A percentile compares a stretch with the other conserved stretches of the same genome.
These are phyloP conservation scores for Drosophila atripex DNA, from an alignment of 2,888 invertebrate species.

Conservation along the genomic window DNA sequence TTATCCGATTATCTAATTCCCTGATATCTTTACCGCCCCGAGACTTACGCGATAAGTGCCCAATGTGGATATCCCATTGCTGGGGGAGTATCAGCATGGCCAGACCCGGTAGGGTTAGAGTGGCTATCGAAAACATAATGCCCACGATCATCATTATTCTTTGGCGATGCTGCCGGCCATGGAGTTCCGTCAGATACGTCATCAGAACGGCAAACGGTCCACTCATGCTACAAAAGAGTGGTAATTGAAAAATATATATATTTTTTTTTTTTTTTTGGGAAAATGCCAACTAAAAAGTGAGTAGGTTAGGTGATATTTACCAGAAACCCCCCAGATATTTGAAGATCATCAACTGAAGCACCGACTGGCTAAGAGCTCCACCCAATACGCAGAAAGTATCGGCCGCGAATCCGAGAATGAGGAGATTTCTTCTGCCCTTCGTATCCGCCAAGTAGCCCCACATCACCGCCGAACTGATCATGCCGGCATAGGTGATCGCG, in stretches of 20 bases:
- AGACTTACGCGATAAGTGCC: conserved; percentile 77
- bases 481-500: conserved; percentile 89
- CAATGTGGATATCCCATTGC: conserved; percentile 84
- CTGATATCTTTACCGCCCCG: conserved; percentile 12
- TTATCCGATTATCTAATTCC: conserved; percentile 6
- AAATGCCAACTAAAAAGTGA: too few relatives aligned
- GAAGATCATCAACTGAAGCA: conserved; percentile 87
- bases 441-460: conserved; percentile 92
- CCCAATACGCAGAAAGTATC: conserved; percentile 87
- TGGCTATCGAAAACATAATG: conserved; percentile 88
- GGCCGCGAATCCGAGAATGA: conserved; percentile 87
- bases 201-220: conserved; percentile 90
- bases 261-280: too few relatives aligned
- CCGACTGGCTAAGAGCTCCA: conserved; percentile 87
- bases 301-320: conserved; percentile 85
- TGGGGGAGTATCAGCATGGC: conserved; percentile 90
- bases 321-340: conserved; percentile 90
- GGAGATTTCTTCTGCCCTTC: conserved; percentile 87
- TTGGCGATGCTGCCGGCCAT: conserved; percentile 87
- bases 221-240: conserved; percentile 85
- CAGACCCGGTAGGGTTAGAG: conserved; percentile 87
- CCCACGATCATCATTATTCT: conserved; percentile 88
- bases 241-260: background rate
- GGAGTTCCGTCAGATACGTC: conserved; percentile 90
- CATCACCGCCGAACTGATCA: conserved; percentile 85